Base-by-base conservation (phyloP, 2,113 vertebrate genomes). In the Thalassoma bifasciatum region DNA sequence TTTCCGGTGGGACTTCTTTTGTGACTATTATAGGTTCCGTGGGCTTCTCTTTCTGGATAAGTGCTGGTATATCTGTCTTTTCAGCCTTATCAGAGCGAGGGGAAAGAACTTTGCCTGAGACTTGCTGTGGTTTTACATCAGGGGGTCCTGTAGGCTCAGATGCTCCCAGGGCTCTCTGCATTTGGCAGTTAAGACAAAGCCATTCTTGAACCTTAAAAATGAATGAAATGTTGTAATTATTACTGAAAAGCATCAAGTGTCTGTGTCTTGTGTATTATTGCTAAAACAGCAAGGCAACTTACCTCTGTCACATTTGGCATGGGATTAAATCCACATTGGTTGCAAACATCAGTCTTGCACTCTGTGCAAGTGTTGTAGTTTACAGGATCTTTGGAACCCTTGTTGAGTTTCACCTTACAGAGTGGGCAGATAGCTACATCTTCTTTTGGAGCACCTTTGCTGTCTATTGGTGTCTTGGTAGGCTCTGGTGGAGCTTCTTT, bases 301-400 rank as follows among this genome's bases (percentile, higher is more conserved):
- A 94, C 93, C 92, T 91, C 94, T 64, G 91, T 86, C 77, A 95
- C 87, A 79, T 96, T 95, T 0, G 97, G 95, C 53, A 92, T 92
- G 2, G 96, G 96, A 85, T 97, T 97, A 95, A 99, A 99, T 93
- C 97, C 98, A 96, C 97, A 99, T 49, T 95, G 94, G 56, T 95
- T 96, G 88, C 98, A 99, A 50, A 97, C 96, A 44, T 88, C 88
- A 0, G 88, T 92, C 90, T 96, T 96, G 94, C 97, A 99, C 85
- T 96, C 93, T 0, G 97, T 98, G 81, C 98, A 99, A 0, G 91
- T 96, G 67, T 90, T 97, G 81, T 95, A 98, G 92, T 98, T 98
- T 21, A 95, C 92, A 30, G 91, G 88, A 66, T 95, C 95, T 78
- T 91, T 88, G 62, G 94, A 94, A 74, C 86, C 95, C 74, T 92